Conservation (phyloP, 1,140 invertebrate species). For the Drosophila biarmipes region DNA sequence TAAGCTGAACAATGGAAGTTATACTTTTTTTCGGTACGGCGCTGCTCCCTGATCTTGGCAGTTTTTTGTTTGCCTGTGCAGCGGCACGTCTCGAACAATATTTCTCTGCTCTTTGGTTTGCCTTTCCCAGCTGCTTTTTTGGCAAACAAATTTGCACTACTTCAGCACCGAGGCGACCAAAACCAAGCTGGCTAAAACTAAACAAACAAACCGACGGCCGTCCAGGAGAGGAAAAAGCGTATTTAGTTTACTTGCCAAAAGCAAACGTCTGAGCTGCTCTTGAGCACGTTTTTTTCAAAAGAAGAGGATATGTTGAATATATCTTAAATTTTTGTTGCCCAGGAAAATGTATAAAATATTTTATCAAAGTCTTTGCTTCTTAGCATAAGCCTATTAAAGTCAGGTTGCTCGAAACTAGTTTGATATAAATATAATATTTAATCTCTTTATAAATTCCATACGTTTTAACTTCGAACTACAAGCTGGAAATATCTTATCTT, state of each 20-base stretch:
- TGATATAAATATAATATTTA: too few species aligned
- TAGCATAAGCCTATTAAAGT: background rate
- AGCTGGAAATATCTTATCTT: background rate
- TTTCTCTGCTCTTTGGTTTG: slow-evolving; percentile 38
- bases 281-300: slow-evolving; percentile 31
- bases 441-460: too few species aligned
- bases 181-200: slow-evolving; percentile 35
- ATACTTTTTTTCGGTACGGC: slow-evolving; percentile 41
- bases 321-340: background rate
- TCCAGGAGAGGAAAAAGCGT: slow-evolving; percentile 7
- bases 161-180: slow-evolving; percentile 20
- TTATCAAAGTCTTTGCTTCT: background rate
- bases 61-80: slow-evolving; percentile 56
- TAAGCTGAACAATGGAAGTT: slow-evolving; percentile 54
- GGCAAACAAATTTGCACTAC: slow-evolving; percentile 59
- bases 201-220: slow-evolving; percentile 37
- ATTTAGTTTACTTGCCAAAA: slow-evolving; percentile 32
- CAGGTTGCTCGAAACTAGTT: background rate
- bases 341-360: background rate
- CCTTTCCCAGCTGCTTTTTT: slow-evolving; percentile 50
- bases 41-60: slow-evolving; percentile 49
- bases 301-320: slow-evolving; percentile 6
- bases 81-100: slow-evolving; percentile 69
- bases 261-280: slow-evolving; percentile 36
- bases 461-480: too few species aligned